These are phyloP conservation scores for Sarcophaga variegata DNA, from an alignment of 2,888 invertebrate genomes.

Conservation along the genomic window DNA sequence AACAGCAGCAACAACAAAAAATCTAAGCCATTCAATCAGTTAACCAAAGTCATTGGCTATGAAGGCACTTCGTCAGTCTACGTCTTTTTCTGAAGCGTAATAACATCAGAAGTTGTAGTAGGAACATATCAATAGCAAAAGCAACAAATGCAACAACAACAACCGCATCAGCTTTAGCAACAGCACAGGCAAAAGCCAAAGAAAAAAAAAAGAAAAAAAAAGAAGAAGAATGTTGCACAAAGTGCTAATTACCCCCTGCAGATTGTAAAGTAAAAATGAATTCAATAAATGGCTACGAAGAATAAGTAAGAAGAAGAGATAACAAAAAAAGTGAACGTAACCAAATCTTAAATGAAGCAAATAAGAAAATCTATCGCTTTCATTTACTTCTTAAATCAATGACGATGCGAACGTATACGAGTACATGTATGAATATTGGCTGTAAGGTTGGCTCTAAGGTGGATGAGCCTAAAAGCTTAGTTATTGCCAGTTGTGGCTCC, in stretches of 20 bases:
- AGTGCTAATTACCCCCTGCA: constrained; percentile 68
- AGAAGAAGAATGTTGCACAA: constrained; percentile 43
- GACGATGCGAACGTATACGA: background rate
- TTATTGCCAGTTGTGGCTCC: background rate
- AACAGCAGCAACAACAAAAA: no score
- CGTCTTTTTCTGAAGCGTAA: background rate
- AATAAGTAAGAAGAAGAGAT: background rate
- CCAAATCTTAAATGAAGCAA: constrained; percentile 31
- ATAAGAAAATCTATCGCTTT: constrained; percentile 38
- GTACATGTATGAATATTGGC: no score
- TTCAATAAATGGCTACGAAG: background rate
- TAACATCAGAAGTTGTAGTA: background rate
- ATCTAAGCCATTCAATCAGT: background rate
- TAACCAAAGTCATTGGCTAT: background rate
- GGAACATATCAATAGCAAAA: background rate
- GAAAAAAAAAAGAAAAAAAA: background rate
- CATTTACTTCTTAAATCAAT: constrained; percentile 20
- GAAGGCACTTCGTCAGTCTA: background rate
- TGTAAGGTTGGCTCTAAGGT: no score
- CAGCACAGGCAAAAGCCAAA: background rate
- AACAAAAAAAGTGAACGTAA: constrained; percentile 6
- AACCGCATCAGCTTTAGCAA: no score
- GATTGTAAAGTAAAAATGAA: constrained; percentile 30
- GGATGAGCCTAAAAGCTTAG: background rate
- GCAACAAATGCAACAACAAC: background rate